phyloP scores from a whole-genome alignment of 2,113 vertebrate genomes.

The Pipra filicauda region DNA sequence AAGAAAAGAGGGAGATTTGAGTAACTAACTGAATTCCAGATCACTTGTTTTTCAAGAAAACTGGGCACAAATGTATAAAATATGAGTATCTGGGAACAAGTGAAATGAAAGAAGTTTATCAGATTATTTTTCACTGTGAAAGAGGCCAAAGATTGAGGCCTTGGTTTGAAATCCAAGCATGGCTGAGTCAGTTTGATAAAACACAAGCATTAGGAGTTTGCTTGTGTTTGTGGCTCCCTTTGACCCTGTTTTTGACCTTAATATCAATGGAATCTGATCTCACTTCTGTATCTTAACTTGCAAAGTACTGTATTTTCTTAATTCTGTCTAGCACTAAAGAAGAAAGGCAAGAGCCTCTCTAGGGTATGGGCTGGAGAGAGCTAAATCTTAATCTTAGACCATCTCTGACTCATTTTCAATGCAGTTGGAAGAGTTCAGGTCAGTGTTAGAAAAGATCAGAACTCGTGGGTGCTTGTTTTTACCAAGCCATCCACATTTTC shows the following conservation, averaged over 20 bases:
- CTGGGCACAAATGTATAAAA: background rate
- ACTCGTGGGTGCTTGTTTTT: background rate
- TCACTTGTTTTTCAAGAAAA: conserved; percentile 15
- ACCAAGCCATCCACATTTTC: background rate
- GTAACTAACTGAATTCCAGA: conserved; percentile 8
- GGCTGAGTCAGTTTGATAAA: background rate
- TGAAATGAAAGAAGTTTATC: background rate
- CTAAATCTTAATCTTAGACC: background rate
- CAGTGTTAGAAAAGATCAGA: background rate
- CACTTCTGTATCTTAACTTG: background rate
- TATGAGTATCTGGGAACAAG: background rate
- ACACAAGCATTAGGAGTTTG: background rate
- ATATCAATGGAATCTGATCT: background rate
- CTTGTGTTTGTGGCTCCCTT: background rate
- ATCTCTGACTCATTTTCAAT: background rate
- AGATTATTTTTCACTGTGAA: background rate
- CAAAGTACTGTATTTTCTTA: background rate
- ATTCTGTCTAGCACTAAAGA: background rate
- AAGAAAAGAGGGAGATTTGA: background rate
- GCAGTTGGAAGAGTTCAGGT: background rate
- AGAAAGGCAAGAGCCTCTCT: background rate
- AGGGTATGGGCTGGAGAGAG: background rate
- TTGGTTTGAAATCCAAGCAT: background rate
- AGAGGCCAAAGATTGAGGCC: background rate
- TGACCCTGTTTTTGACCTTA: background rate